Evolutionary conservation across 2,888 invertebrate genomes (phyloP).

Genomic region (Gasteruption jaculator): DNA sequence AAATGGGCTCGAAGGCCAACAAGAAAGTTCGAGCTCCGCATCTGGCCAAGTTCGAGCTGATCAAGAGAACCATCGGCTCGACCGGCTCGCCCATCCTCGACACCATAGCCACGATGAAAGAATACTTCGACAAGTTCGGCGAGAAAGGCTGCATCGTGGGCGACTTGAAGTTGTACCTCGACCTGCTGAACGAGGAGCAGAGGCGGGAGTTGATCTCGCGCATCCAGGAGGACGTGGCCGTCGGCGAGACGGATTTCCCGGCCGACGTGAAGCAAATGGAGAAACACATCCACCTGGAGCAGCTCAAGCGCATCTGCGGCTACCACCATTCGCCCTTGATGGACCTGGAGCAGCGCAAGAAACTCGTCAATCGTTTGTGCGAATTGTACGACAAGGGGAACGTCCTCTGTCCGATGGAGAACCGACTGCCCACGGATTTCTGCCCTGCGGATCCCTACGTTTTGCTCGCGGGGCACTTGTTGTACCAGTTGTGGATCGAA

Average conservation of each 20-base stretch:
- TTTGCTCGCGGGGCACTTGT: conserved; percentile 70
- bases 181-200: conserved; percentile 45
- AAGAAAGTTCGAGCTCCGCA: conserved; percentile 70
- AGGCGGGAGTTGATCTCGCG: conserved; percentile 21
- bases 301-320: conserved; percentile 71
- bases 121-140: conserved; percentile 79
- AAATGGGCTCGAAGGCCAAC: conserved; percentile 34
- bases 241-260: conserved; percentile 43
- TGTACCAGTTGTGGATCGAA: conserved; percentile 57
- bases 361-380: conserved; percentile 36
- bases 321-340: conserved; percentile 53
- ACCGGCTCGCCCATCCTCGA: conserved; percentile 36
- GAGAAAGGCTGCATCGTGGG: conserved; percentile 82
- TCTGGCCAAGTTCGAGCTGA: conserved; percentile 76
- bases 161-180: conserved; percentile 74
- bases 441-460: conserved; percentile 77
- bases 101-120: conserved; percentile 65
- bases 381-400: conserved; percentile 42
- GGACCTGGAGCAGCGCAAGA: conserved; percentile 34
- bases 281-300: conserved; percentile 74
- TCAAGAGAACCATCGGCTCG: conserved; percentile 54
- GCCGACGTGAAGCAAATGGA: conserved; percentile 67
- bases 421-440: conserved; percentile 65
- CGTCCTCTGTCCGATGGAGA: conserved; percentile 47
- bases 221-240: conserved; percentile 43